Percentiles rank a stretch among this genome's conserved stretches.
Evolutionary conservation across 2,113 vertebrate species (phyloP).

Genomic region (Okapia johnstoni): DNA sequence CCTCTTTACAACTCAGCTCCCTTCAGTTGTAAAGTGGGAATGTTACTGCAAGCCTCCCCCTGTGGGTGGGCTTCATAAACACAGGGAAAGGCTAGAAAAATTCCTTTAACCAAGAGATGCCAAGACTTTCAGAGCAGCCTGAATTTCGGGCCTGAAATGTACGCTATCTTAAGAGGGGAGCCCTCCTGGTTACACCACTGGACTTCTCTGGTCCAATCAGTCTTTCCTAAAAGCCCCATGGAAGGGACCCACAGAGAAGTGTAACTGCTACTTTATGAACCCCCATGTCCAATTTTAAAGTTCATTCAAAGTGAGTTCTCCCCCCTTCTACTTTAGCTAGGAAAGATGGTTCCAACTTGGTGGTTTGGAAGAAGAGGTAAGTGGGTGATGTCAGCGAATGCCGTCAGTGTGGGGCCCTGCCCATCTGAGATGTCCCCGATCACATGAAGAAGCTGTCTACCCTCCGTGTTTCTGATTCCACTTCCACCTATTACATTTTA

Average conservation of each 20-base stretch:
- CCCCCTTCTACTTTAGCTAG: neutral
- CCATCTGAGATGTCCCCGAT: neutral
- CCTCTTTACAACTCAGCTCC: neutral
- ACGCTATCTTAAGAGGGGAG: neutral
- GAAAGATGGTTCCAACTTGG: neutral
- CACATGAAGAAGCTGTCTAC: neutral
- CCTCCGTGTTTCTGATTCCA: neutral
- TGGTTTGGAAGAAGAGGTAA: neutral
- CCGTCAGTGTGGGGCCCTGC: neutral
- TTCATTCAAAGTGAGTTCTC: neutral
- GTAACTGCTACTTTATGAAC: neutral
- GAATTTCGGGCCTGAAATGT: neutral
- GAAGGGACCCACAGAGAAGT: neutral
- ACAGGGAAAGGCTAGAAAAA: neutral
- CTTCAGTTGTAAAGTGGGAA: neutral
- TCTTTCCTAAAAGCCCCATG: neutral
- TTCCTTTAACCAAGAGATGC: neutral
- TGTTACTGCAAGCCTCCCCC: neutral
- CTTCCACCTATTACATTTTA: conserved; percentile 43
- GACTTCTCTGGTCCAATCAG: neutral
- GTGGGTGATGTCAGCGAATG: neutral
- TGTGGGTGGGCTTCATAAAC: neutral
- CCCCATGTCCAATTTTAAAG: neutral
- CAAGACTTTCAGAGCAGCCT: neutral
- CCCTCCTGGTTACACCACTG: neutral